Evolutionary conservation across 2,797 vertebrate species (phyloP).

Genomic region (Periophthalmus magnuspinnatus): DNA sequence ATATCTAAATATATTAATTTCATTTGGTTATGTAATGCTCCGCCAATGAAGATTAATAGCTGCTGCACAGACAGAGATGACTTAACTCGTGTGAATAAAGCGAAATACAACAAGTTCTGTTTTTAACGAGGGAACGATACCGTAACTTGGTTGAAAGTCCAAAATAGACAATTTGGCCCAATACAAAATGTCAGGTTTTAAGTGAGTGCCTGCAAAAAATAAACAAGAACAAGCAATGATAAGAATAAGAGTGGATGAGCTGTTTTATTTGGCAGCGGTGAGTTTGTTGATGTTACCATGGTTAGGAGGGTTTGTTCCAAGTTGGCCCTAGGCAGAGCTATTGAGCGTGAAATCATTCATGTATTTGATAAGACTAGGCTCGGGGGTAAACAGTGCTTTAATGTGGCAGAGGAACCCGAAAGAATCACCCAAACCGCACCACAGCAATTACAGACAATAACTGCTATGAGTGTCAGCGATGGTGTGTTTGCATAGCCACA

Average conservation of each 20-base stretch:
- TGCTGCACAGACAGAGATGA: no score
- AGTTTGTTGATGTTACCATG: slow-evolving; percentile 4
- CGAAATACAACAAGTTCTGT: no score
- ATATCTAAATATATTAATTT: no score
- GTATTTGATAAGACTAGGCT: slow-evolving; percentile 1
- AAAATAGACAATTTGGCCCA: no score
- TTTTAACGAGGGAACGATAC: no score
- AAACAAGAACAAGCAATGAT: not conserved
- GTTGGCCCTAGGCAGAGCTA: not conserved
- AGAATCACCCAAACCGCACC: not conserved
- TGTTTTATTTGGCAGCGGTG: not conserved
- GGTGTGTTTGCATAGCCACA: not conserved
- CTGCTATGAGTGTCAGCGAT: not conserved
- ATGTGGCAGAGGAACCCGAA: not conserved
- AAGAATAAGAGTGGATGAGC: not conserved
- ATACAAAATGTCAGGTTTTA: no score
- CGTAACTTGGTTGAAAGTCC: no score
- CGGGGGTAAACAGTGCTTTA: not conserved
- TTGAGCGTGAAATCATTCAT: slow-evolving; percentile 2
- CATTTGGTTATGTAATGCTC: no score
- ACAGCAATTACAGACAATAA: slow-evolving; percentile 4
- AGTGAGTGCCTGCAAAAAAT: no score
- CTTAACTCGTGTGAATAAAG: no score
- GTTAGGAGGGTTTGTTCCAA: not conserved
- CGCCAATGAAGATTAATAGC: no score